A percentile compares a stretch with the other conserved stretches of the same genome.
phyloP scores from a whole-genome alignment of 2,113 vertebrate species.

The Microcebus ravelobensis region DNA sequence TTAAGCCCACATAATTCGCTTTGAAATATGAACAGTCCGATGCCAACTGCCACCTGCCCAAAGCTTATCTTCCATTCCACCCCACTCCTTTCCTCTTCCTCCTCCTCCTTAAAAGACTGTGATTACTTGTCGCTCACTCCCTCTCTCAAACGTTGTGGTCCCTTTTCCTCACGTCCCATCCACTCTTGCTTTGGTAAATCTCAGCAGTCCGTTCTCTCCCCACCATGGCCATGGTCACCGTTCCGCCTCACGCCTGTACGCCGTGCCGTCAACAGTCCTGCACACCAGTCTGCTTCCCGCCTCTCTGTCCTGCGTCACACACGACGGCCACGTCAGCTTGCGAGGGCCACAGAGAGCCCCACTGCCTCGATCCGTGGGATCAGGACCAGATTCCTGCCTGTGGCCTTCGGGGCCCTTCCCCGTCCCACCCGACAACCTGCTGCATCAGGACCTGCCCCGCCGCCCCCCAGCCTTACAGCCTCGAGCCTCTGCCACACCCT shows the following conservation, averaged over 20 bases:
- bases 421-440: not conserved
- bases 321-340: rapidly evolving
- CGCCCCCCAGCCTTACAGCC: not conserved
- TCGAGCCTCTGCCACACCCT: not conserved
- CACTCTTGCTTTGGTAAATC: not conserved
- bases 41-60: not conserved
- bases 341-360: not conserved
- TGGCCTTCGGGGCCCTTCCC: not conserved
- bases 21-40: not conserved
- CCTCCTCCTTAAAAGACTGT: too few relatives aligned
- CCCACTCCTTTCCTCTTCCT: not conserved
- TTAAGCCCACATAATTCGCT: too few relatives aligned
- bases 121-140: not conserved
- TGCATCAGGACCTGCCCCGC: not conserved
- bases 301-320: too few relatives aligned
- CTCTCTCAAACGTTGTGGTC: not conserved
- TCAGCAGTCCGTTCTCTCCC: not conserved
- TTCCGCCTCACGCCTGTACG: too few relatives aligned
- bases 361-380: not conserved
- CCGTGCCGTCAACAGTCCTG: rapidly evolving
- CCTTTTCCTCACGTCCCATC: too few relatives aligned
- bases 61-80: not conserved
- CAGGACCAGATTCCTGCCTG: not conserved
- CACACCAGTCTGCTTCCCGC: too few relatives aligned
- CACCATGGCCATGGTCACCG: not conserved